These are phyloP conservation scores for Artibeus lituratus DNA, from an alignment of 2,797 vertebrate species.

Conservation along the genomic window DNA sequence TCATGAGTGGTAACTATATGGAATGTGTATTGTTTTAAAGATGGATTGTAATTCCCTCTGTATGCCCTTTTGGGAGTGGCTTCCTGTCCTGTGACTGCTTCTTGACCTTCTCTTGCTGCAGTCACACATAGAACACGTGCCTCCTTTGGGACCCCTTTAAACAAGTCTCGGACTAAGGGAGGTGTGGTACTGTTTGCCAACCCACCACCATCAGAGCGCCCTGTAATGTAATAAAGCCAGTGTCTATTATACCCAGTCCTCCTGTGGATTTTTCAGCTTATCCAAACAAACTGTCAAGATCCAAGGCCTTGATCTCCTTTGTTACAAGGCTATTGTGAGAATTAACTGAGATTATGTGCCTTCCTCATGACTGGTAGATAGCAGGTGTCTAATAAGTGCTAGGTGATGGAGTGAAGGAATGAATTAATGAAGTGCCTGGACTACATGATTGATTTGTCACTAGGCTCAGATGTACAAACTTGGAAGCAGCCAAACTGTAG, in stretches of 20 bases:
- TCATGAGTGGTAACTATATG: not conserved
- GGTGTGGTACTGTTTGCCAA: not conserved
- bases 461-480: conserved; percentile 22
- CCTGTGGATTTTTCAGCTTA: not conserved
- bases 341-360: not conserved
- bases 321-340: not conserved
- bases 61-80: not conserved
- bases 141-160: not conserved
- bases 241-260: not conserved
- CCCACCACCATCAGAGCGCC: not conserved
- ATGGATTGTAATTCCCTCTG: not conserved
- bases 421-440: conserved; percentile 5
- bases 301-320: not conserved
- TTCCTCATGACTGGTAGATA: not conserved
- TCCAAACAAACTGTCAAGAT: not conserved
- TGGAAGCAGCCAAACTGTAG: not conserved
- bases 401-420: conserved; percentile 4
- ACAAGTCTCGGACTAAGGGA: not conserved
- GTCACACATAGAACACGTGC: not conserved
- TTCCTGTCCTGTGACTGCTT: not conserved
- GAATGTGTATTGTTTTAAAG: not conserved
- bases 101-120: not conserved
- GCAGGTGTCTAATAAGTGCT: not conserved
- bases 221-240: too few relatives aligned
- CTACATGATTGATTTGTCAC: conserved; percentile 31